phyloP scores from a whole-genome alignment of 1,140 invertebrate genomes.

The Caligus rogercresseyi region DNA sequence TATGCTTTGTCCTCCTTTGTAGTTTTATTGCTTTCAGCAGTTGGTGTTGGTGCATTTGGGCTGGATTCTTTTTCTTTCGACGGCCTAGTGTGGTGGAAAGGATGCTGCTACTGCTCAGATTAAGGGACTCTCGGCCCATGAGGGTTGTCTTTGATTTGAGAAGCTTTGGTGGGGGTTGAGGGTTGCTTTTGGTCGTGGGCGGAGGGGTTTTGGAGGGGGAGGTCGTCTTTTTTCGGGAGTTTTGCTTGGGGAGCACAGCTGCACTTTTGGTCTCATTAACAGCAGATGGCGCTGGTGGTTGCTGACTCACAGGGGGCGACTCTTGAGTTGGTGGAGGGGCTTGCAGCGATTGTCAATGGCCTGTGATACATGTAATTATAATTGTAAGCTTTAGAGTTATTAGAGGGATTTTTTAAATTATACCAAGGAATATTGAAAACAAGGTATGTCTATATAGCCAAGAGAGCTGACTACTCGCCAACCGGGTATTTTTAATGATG shows the following conservation, averaged over 20 bases:
- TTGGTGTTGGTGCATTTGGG: background rate
- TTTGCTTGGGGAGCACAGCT: too few species aligned
- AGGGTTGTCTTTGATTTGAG: background rate
- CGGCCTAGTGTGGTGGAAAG: background rate
- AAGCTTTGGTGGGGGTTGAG: background rate
- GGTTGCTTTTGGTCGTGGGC: background rate
- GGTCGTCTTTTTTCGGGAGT: background rate
- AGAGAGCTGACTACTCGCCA: too few species aligned
- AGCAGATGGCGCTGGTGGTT: background rate
- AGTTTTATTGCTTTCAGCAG: background rate
- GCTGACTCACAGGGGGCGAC: too few species aligned
- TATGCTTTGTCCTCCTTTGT: background rate
- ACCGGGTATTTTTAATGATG: too few species aligned
- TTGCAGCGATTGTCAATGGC: background rate
- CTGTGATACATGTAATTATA: too few species aligned
- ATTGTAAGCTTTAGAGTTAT: too few species aligned
- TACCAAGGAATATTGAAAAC: too few species aligned
- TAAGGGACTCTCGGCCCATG: background rate
- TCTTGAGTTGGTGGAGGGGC: background rate
- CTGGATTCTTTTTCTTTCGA: background rate
- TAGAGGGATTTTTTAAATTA: too few species aligned
- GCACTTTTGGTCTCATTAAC: background rate
- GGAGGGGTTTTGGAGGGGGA: background rate
- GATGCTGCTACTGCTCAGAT: background rate
- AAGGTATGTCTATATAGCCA: too few species aligned